phyloP scores from a whole-genome alignment of 2,113 vertebrate species.

The Climacteris rufus region DNA sequence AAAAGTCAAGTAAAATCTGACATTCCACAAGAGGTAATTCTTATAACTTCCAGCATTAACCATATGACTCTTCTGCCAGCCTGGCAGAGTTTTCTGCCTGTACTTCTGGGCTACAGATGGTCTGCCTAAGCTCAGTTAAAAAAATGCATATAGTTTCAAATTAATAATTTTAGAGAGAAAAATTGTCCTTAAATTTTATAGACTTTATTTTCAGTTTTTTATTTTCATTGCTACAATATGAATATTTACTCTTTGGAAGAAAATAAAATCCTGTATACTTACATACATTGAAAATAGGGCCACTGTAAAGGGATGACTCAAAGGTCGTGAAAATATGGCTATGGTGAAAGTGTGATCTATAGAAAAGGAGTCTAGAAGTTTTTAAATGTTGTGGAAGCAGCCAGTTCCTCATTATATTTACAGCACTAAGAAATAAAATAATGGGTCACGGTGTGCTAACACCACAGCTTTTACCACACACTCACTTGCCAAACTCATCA shows the following conservation, averaged over 20 bases:
- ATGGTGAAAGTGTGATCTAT: not conserved
- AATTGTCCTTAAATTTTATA: not conserved
- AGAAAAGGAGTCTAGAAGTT: not conserved
- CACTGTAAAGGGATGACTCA: accelerated
- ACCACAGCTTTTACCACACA: not conserved
- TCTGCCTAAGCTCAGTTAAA: not conserved
- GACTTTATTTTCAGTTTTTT: not conserved
- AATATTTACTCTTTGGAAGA: not conserved
- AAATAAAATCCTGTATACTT: not conserved
- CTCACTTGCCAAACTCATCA: not conserved
- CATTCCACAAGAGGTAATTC: not conserved
- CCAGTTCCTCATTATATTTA: not conserved
- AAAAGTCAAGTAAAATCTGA: not conserved
- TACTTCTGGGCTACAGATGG: not conserved
- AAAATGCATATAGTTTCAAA: too few relatives aligned
- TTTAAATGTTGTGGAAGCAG: not conserved
- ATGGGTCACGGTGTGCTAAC: not conserved
- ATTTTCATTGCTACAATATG: not conserved
- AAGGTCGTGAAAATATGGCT: accelerated
- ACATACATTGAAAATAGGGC: not conserved
- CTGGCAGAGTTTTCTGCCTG: not conserved
- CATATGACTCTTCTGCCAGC: not conserved
- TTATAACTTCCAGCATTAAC: not conserved
- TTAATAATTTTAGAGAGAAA: not conserved
- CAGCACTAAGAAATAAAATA: not conserved